Evolutionary conservation across 2,113 vertebrate genomes (phyloP).

Genomic region (Ceuthmochares aereus): DNA sequence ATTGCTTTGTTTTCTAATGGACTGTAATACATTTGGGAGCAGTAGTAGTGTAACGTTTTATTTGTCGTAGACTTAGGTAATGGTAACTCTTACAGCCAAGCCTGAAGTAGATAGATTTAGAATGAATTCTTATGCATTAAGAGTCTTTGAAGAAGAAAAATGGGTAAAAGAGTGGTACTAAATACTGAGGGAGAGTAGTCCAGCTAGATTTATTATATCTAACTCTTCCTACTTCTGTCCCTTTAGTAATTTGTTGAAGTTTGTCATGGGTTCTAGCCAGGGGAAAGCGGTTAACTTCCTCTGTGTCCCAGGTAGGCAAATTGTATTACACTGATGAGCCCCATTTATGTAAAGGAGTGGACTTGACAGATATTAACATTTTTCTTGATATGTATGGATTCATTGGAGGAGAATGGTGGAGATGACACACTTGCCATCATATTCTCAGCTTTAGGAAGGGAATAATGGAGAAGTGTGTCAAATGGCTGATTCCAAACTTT

Average conservation of each 20-base stretch:
- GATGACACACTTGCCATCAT: background rate
- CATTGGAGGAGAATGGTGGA: too few species aligned
- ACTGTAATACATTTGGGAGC: background rate
- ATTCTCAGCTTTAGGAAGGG: background rate
- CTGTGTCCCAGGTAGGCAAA: background rate
- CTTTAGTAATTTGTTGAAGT: background rate
- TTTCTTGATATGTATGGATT: background rate
- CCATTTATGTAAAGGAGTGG: background rate
- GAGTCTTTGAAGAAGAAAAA: slow-evolving; percentile 45
- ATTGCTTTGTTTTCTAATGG: slow-evolving; percentile 33
- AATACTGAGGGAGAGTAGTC: slow-evolving; percentile 16
- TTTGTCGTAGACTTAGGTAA: background rate
- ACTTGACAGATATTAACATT: background rate
- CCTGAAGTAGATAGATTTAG: background rate
- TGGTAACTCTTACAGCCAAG: background rate
- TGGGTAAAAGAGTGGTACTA: background rate
- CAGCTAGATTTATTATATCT: background rate
- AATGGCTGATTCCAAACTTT: background rate
- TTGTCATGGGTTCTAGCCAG: background rate
- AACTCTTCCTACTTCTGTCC: background rate
- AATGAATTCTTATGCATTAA: background rate
- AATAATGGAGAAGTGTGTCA: background rate
- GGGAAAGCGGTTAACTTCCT: background rate
- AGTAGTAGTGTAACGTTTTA: background rate
- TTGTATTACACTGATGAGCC: background rate